Evolutionary conservation across 1,140 invertebrate genomes (phyloP), one percentile per base, ranked within the genome.

Genomic region (Heliconius eleuchia): DNA sequence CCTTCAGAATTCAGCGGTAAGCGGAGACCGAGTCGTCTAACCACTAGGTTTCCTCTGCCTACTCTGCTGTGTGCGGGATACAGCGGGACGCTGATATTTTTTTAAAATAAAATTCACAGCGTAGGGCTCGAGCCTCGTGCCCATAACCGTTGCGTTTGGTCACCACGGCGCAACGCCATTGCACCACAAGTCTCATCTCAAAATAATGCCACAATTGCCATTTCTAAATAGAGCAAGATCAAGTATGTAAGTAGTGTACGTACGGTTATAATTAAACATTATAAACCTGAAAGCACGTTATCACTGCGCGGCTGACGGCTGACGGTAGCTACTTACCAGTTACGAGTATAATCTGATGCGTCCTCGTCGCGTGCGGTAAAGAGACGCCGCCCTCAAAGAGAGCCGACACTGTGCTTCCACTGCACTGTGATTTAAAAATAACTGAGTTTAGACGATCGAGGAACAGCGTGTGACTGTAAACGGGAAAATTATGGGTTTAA

Each of bases 241-340:
- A 52, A 52, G 6, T 52, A 19, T 19, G 7, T 23, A 46, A 46
- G 13, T 16, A 23, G 2, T n/a, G 7, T 66, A 66, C 60, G 7
- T 66, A 66, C 60, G 30, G 60, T 66, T 66, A 66, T 66, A 66
- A 66, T 66, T 66, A 66, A 66, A 66, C 60, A 30, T 66, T 66
- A 66, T 66, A 66, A 27, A 66, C 60, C 60, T 66, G 60, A 66
- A 18, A 66, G 60, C 4, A 57, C 55, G 60, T 30, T 66, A 66
- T 66, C 60, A 57, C 27, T 6, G 60, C 60, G 13, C 34, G 34
- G 34, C 34, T 37, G 34, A 37, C 55, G 42, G 42, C 6, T 19
- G 55, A n/a, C 55, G 60, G 60, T 66, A 66, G 60, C 60, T 66
- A 66, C 60, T 66, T 30, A 18, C 60, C 11, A 66, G 60, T 66